Evolutionary conservation across 2,113 vertebrate species (phyloP).

Genomic region (Hyaena hyaena): DNA sequence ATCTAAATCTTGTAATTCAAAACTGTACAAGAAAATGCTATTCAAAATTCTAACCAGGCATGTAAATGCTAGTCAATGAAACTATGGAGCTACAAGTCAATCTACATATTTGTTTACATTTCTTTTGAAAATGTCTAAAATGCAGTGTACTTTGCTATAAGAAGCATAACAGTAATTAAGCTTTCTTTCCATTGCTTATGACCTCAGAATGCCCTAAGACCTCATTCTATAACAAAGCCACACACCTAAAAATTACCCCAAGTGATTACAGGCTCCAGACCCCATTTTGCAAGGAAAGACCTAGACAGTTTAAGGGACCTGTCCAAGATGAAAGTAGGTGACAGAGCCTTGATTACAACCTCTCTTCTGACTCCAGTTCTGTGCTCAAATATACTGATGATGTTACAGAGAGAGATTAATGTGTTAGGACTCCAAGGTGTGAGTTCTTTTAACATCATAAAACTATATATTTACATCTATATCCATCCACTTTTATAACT

Average conservation of each 20-base stretch:
- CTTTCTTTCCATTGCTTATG: not conserved
- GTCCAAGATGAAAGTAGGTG: not conserved
- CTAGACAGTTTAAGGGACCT: not conserved
- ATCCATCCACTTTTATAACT: not conserved
- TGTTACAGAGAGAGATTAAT: not conserved
- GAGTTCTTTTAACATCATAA: not conserved
- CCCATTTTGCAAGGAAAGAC: not conserved
- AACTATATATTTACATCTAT: not conserved
- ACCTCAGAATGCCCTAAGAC: not conserved
- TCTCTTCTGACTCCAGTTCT: not conserved
- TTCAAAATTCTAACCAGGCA: not conserved
- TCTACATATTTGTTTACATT: constrained; percentile 15
- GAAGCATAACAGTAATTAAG: not conserved
- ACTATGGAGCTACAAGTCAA: not conserved
- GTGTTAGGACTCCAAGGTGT: not conserved
- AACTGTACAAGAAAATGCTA: not conserved
- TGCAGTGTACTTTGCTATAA: not conserved
- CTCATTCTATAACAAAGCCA: not conserved
- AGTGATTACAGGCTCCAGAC: not conserved
- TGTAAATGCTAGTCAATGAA: not conserved
- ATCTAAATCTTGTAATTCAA: not conserved
- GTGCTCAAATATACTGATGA: not conserved
- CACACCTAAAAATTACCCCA: not conserved
- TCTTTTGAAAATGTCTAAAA: constrained; percentile 21
- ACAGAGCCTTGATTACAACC: not conserved